phyloP scores from a whole-genome alignment of 2,888 invertebrate species.

The Stegana nigrithorax region DNA sequence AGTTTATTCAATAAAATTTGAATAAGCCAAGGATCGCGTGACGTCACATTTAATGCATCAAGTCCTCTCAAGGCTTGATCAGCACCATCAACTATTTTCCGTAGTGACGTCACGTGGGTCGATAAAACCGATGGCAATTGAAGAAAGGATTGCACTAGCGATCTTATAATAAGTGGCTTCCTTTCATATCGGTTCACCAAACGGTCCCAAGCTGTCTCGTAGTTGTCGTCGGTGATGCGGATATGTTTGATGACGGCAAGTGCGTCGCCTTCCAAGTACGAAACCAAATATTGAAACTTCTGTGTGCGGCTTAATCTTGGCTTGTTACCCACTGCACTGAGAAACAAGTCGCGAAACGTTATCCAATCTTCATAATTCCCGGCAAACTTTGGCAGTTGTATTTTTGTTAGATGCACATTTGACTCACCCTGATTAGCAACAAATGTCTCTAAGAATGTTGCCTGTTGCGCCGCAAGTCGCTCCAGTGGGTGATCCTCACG shows the following conservation, averaged over 20 bases:
- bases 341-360: not conserved
- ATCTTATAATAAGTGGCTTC: not conserved
- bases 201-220: not conserved
- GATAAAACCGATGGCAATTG: not conserved
- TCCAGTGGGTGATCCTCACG: too few species aligned
- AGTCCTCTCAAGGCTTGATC: not conserved
- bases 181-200: not conserved
- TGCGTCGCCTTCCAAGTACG: not conserved
- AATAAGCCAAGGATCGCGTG: not conserved
- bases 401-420: not conserved
- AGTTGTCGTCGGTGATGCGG: not conserved
- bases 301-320: not conserved
- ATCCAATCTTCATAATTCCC: not conserved
- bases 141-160: not conserved
- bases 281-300: not conserved
- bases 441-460: not conserved
- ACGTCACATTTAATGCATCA: not conserved
- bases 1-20: not conserved
- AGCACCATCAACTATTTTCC: not conserved
- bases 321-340: not conserved
- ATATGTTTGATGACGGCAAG: not conserved
- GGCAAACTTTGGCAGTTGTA: not conserved
- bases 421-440: too few species aligned
- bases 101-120: not conserved
- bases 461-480: not conserved